Percentiles rank a stretch among this genome's conserved stretches.
phyloP scores from a whole-genome alignment of 1,140 invertebrate genomes.

The Macrostomum lignano region DNA sequence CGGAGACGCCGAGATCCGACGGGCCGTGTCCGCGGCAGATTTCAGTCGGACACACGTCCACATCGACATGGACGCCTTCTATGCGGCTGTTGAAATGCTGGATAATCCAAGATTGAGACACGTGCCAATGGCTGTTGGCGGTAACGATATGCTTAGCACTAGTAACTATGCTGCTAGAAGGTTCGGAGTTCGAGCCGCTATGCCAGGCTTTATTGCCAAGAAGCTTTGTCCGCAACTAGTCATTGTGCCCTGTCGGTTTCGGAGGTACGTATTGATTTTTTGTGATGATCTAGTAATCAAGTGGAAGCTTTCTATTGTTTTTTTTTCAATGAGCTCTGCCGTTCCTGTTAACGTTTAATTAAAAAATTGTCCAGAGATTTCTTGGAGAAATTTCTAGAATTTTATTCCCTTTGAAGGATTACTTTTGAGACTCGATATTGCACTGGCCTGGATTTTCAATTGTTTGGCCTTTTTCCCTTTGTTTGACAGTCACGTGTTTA shows the following conservation, averaged over 20 bases:
- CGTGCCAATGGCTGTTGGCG: slow-evolving; percentile 39
- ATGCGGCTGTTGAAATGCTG: slow-evolving; percentile 38
- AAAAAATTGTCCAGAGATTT: too few species aligned
- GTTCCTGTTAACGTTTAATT: too few species aligned
- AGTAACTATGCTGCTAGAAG: slow-evolving; percentile 37
- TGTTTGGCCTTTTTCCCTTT: too few species aligned
- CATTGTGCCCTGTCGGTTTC: slow-evolving; percentile 33
- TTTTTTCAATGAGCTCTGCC: too few species aligned
- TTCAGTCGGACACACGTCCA: slow-evolving; percentile 34
- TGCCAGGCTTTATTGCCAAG: slow-evolving; percentile 41
- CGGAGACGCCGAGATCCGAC: slow-evolving; percentile 20
- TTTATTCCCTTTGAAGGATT: too few species aligned
- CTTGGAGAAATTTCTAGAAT: too few species aligned
- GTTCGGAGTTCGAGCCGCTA: slow-evolving; percentile 38
- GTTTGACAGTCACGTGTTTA: too few species aligned
- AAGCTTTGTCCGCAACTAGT: slow-evolving; percentile 37
- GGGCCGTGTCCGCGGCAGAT: slow-evolving; percentile 20
- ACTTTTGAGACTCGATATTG: too few species aligned
- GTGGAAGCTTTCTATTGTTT: too few species aligned
- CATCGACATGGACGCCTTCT: slow-evolving; percentile 41
- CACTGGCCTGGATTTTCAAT: too few species aligned
- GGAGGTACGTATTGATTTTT: too few species aligned
- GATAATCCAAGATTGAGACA: slow-evolving; percentile 33
- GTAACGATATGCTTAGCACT: slow-evolving; percentile 33
- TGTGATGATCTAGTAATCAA: too few species aligned